phyloP scores from a whole-genome alignment of 2,797 vertebrate genomes.

The Coregonus sp. region DNA sequence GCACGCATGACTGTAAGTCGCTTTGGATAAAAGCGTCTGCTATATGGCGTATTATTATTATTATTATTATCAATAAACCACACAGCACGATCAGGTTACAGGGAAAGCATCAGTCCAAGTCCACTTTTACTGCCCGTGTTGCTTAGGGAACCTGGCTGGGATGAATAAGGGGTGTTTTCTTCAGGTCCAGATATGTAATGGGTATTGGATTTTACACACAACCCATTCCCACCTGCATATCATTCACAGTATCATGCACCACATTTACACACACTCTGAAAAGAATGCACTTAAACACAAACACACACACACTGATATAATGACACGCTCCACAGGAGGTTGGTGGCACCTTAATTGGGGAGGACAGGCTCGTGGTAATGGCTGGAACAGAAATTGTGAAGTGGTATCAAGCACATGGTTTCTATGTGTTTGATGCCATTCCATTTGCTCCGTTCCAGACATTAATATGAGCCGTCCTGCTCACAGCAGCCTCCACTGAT shows the following conservation, averaged over 20 bases:
- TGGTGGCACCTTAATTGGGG: too few relatives aligned
- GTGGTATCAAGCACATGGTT: too few relatives aligned
- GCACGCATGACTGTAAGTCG: too few relatives aligned
- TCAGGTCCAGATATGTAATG: neutral
- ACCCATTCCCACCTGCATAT: neutral
- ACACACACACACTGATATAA: neutral
- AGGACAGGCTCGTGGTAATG: too few relatives aligned
- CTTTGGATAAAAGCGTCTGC: too few relatives aligned
- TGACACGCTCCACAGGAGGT: neutral
- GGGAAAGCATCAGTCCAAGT: neutral
- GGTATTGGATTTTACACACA: neutral
- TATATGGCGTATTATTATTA: too few relatives aligned
- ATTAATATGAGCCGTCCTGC: too few relatives aligned
- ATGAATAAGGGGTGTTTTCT: neutral
- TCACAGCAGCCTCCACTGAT: too few relatives aligned
- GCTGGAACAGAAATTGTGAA: too few relatives aligned
- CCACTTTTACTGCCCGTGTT: neutral
- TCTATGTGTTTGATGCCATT: too few relatives aligned
- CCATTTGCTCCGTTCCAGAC: too few relatives aligned
- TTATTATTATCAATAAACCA: constrained; percentile 1
- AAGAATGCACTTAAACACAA: neutral
- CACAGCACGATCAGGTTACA: neutral
- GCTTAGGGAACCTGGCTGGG: neutral
- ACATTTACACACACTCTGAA: too few relatives aligned
- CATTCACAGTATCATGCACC: neutral